These are phyloP conservation scores for Naja naja DNA, from an alignment of 2,113 vertebrate species.

Conservation along the genomic window DNA sequence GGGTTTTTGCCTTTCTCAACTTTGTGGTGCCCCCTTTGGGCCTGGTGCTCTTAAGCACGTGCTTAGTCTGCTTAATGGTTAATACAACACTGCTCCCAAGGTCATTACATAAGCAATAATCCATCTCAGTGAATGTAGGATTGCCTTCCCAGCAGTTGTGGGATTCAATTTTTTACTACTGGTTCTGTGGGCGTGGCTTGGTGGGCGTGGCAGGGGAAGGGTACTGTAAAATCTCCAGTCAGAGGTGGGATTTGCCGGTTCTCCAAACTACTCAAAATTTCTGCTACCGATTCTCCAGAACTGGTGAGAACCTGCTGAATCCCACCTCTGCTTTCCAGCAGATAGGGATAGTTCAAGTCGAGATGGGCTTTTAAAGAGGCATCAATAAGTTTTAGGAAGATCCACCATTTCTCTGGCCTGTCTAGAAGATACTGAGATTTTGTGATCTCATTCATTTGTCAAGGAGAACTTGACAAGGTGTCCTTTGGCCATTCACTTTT, in stretches of 20 bases:
- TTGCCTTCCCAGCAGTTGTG: not conserved
- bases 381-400: not conserved
- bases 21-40: no score
- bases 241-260: no score
- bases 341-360: not conserved
- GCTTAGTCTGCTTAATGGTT: no score
- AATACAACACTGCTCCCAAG: not conserved
- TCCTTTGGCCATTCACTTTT: not conserved
- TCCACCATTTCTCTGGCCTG: not conserved
- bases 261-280: no score
- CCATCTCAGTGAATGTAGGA: not conserved
- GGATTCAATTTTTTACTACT: no score
- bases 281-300: no score
- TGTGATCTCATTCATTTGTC: not conserved
- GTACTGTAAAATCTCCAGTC: no score
- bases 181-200: no score
- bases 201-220: no score
- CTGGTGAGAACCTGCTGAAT: no score
- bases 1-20: no score
- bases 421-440: not conserved
- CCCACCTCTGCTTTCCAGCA: not conserved
- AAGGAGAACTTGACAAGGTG: not conserved
- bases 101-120: not conserved
- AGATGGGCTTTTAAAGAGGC: not conserved
- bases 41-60: no score